Evolutionary conservation across 2,113 vertebrate species (phyloP), one percentile per base, ranked within the genome.

Genomic region (Dinomys branickii): DNA sequence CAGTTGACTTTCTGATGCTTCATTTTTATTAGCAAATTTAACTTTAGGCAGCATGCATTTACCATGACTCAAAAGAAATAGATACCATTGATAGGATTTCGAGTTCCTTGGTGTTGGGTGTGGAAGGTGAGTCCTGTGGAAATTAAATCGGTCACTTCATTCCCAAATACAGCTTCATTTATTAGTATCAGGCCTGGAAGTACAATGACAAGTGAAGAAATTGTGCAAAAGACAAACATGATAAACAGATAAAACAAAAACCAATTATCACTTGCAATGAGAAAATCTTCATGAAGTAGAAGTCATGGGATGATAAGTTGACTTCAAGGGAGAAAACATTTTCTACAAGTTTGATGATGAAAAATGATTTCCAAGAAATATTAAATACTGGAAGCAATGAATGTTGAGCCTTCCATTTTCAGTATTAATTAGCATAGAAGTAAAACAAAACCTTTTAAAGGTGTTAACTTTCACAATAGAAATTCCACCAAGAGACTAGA

Each of bases 21-120:
- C 9, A 63, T 58, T 91, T 95, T 88, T 24, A 7, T 80, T 86
- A 96, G 59, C 47, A 75, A 78, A 71, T 41, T 89, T 58, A 86
- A 82, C 11, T 10, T 89, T 82, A 83, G 33, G 30, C 10, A 73
- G 2, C 0, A 84, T 54, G 17, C 50, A 41, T 93, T 95, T 93
- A 73, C 14, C 13, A 59, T 50, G 95, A 73, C 1, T 67, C 13
- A 71, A 19, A 85, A 73, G 3, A 58, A 95, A 61, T 41, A 85
- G 86, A 26, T 67, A 86, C 35, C 9, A 28, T 12, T 58, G 58
- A 50, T 28, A 85, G 7, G 5, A 81, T 26, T 78, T 96, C 81
- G 67, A 81, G 1, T 65, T 80, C 30, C 7, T 91, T 86, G 75
- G 38, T 88, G 35, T 84, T 94, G 11, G 3, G 16, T 2, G 44